Percentiles rank a stretch among this genome's conserved stretches.
Evolutionary conservation across 1,140 invertebrate genomes (phyloP).

Genomic region (Lethrus apterus): DNA sequence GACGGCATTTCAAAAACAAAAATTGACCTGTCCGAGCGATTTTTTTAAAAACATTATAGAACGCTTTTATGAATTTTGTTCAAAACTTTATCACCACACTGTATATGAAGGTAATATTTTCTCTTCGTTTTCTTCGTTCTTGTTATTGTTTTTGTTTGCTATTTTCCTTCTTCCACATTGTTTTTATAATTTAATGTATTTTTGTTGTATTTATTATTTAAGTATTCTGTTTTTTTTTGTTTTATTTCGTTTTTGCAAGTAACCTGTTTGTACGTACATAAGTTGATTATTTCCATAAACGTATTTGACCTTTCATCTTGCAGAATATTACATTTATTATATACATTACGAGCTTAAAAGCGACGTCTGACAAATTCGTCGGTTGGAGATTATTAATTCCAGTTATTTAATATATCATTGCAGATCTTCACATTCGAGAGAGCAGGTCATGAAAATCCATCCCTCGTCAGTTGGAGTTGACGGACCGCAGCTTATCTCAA

Average conservation of each 20-base stretch:
- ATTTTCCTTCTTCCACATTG: too few relatives aligned
- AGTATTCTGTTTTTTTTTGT: too few relatives aligned
- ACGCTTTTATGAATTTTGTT: too few relatives aligned
- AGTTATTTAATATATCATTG: slow-evolving; percentile 15
- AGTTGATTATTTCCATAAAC: neutral
- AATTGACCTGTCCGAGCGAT: too few relatives aligned
- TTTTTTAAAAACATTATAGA: too few relatives aligned
- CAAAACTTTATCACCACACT: too few relatives aligned
- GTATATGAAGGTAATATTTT: too few relatives aligned
- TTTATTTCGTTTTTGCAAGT: slow-evolving; percentile 2
- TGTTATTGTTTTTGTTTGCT: too few relatives aligned
- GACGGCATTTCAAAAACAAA: too few relatives aligned
- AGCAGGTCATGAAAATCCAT: slow-evolving; percentile 20
- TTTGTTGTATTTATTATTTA: too few relatives aligned
- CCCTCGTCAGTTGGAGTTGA: slow-evolving; percentile 28
- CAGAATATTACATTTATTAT: neutral
- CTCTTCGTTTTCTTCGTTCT: too few relatives aligned
- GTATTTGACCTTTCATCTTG: neutral
- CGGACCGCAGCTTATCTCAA: slow-evolving; percentile 35
- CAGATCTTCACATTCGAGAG: slow-evolving; percentile 28
- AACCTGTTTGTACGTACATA: neutral
- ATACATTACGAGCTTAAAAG: neutral
- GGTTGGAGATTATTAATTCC: slow-evolving; percentile 6
- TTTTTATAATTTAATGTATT: too few relatives aligned
- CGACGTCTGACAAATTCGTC: slow-evolving; percentile 7